A percentile compares a stretch with the other conserved stretches of the same genome.
Conservation (phyloP, 2,797 vertebrate genomes). For the Loris lydekkerianus region DNA sequence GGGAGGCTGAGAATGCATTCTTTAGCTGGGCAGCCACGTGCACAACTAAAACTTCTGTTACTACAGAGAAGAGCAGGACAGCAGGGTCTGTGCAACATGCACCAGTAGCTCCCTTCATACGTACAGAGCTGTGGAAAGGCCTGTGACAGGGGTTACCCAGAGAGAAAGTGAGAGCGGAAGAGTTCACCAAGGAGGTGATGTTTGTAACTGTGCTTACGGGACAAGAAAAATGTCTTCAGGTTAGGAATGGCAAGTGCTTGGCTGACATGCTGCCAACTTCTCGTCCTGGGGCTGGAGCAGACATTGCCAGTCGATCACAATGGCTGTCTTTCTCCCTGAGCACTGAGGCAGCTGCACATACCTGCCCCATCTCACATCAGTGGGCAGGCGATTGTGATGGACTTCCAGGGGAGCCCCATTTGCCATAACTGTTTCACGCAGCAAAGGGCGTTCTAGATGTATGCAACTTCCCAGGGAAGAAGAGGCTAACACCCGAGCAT, state of each 20-base stretch:
- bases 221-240: neutral
- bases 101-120: neutral
- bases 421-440: neutral
- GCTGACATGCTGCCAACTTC: fast-evolving
- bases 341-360: neutral
- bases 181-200: neutral
- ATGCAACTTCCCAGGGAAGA: neutral
- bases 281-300: neutral
- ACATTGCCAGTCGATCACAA: fast-evolving
- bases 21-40: neutral
- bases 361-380: fast-evolving
- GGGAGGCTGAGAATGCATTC: neutral
- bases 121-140: neutral
- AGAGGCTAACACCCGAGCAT: neutral
- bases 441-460: neutral
- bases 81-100: neutral
- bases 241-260: neutral
- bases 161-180: neutral
- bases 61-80: neutral
- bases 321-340: neutral
- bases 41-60: neutral
- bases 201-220: neutral
- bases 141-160: neutral
- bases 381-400: neutral
- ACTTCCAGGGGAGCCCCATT: neutral